Base-by-base conservation (phyloP, 2,113 vertebrate species). In the Macquaria australasica region DNA sequence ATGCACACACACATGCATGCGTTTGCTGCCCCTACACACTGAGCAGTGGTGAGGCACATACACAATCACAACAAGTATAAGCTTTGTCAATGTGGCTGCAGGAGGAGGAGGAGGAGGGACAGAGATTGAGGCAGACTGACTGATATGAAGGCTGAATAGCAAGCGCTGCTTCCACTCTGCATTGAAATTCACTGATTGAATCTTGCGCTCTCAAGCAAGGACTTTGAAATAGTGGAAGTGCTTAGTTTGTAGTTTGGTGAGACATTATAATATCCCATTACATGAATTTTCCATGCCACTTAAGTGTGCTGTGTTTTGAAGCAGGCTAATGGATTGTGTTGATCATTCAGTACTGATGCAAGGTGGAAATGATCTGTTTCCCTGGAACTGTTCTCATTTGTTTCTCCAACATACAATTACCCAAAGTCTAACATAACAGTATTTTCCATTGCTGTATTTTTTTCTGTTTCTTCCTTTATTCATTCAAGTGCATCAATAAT, bases 61-160 rank as follows among this genome's bases (percentile, higher is more conserved):
- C 58, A 53, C 48, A 71, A 56, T 72, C 85, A 62, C 77, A 15
- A 68, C 11, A 79, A 83, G 62, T 75, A 91, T 87, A 94, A 83
- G 75, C 79, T 83, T 34, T 81, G 63, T 74, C 78, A 79, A 90
- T 94, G 92, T 91, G 71, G 20, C 69, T 70, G 56, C 70, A 76
- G 70, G 23, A 84, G 77, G 85, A 58, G 66, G 55, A 51, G 58
- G 43, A 84, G 86, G 80, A 73, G 72, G 84, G 71, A 79, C 58
- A 58, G 84, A 88, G 87, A 88, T 85, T 37, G 80, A 80, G 79
- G 79, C 74, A 62, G 88, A 87, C 82, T 88, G 90, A 92, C 86
- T 92, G 88, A 91, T 93, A 87, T 88, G 62, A 88, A 87, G 87
- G 66, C 84, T 85, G 92, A 92, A 93, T 91, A 85, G 73, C 68